Evolutionary conservation across 2,113 vertebrate species (phyloP).

Genomic region (Kryptolebias marmoratus): DNA sequence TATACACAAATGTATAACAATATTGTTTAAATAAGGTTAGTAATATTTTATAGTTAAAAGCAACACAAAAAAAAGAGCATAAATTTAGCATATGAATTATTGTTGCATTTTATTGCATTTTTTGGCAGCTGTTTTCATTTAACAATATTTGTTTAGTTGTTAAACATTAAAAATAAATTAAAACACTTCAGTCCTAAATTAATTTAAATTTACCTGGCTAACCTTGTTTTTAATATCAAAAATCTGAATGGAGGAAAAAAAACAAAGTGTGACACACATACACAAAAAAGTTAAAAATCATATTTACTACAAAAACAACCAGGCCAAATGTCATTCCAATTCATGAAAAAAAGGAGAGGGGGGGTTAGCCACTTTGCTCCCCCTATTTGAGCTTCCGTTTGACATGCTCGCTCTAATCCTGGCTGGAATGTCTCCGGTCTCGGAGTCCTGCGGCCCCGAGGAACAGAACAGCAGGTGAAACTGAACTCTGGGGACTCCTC

Average conservation of each 20-base stretch:
- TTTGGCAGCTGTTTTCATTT: not conserved
- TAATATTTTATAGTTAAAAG: not conserved
- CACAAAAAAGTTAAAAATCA: not conserved
- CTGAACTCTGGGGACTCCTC: slow-evolving; percentile 57
- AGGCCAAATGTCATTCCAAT: not conserved
- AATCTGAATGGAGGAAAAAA: not conserved
- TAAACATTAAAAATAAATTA: not conserved
- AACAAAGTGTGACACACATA: no score
- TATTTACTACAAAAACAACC: not conserved
- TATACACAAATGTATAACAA: not conserved
- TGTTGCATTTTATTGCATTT: not conserved
- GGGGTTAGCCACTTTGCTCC: slow-evolving; percentile 28
- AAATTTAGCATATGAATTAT: not conserved
- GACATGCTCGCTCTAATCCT: slow-evolving; percentile 68
- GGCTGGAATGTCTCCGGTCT: slow-evolving; percentile 77
- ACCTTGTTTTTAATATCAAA: not conserved
- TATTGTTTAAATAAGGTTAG: not conserved
- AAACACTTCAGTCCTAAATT: no score
- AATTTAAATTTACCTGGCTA: no score
- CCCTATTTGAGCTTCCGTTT: slow-evolving; percentile 68
- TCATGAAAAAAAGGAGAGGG: slow-evolving; percentile 3
- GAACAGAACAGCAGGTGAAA: slow-evolving; percentile 77
- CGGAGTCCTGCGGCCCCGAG: slow-evolving; percentile 53
- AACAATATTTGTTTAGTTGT: not conserved
- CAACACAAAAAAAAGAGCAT: not conserved